Evolutionary conservation across 2,888 invertebrate species (phyloP).

Genomic region (Serripes groenlandicus): DNA sequence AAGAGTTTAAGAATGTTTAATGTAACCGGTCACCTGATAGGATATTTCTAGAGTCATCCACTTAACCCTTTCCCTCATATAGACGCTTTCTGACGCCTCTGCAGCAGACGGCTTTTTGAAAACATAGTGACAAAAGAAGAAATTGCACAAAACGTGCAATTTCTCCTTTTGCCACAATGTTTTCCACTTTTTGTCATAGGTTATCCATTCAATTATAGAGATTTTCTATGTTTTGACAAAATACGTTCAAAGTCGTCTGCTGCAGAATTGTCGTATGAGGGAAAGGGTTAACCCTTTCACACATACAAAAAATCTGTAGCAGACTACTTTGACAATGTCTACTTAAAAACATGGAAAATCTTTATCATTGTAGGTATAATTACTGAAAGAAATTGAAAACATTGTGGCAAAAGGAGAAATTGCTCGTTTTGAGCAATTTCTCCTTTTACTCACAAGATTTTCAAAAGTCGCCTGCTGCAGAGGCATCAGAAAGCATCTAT

Average conservation of each 20-base stretch:
- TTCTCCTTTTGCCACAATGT: slow-evolving; percentile 7
- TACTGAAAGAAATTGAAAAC: background rate
- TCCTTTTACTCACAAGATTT: background rate
- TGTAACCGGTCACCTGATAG: too few species aligned
- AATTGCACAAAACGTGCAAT: background rate
- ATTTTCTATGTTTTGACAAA: too few species aligned
- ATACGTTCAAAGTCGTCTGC: background rate
- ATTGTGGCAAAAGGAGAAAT: background rate
- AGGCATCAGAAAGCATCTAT: background rate
- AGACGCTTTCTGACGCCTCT: too few species aligned
- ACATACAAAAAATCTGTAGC: background rate
- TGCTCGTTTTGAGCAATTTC: slow-evolving; percentile 8
- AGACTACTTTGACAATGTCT: background rate
- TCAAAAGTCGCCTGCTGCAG: background rate
- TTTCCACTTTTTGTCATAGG: too few species aligned
- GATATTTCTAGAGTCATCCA: too few species aligned
- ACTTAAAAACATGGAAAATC: background rate
- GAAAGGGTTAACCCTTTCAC: background rate
- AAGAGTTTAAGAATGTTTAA: too few species aligned
- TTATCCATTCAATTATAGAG: too few species aligned
- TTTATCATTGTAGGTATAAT: background rate
- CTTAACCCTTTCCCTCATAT: too few species aligned
- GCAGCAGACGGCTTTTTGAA: too few species aligned
- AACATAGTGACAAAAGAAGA: background rate
- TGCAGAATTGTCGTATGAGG: background rate